These are phyloP conservation scores for Aelia acuminata DNA, from an alignment of 2,888 invertebrate genomes.

Conservation along the genomic window DNA sequence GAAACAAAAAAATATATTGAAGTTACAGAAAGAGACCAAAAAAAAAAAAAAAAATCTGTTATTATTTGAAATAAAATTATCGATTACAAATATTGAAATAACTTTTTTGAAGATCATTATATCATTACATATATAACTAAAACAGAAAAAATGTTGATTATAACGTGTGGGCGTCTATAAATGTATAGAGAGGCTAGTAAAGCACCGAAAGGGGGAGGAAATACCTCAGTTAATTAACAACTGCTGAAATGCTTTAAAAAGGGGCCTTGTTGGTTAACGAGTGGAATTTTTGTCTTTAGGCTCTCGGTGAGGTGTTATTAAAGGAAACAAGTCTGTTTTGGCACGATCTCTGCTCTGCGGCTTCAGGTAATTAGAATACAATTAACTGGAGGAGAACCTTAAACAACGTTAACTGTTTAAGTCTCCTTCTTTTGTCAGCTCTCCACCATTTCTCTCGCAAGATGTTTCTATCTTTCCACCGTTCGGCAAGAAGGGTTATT, in stretches of 20 bases:
- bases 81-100: no score
- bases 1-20: no score
- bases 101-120: no score
- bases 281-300: neutral
- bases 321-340: conserved; percentile 18
- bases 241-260: neutral
- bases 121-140: neutral
- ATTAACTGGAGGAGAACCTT: neutral
- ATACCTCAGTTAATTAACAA: neutral
- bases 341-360: neutral
- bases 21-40: no score
- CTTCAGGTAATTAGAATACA: neutral
- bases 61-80: no score
- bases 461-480: neutral
- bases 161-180: neutral
- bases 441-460: neutral
- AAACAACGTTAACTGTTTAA: neutral
- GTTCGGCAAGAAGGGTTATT: neutral
- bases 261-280: neutral
- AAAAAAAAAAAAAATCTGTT: no score
- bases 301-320: neutral
- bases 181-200: neutral
- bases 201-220: neutral
- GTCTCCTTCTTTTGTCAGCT: neutral
- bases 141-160: neutral